These are phyloP conservation scores for Acrocephalus scirpaceus DNA, from an alignment of 2,797 vertebrate species.

Conservation along the genomic window DNA sequence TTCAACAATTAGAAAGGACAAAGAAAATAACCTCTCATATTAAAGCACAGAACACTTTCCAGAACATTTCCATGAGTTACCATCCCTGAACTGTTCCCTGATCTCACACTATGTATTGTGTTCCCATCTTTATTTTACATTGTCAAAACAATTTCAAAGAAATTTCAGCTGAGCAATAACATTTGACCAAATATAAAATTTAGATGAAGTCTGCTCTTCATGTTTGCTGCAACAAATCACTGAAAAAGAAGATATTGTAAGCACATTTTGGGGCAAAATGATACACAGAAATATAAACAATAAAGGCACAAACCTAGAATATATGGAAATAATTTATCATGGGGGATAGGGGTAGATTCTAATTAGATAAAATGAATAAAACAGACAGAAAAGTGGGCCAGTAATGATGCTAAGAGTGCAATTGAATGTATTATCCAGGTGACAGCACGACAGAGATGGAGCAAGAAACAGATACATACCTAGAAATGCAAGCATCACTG, in stretches of 20 bases:
- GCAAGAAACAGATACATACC: not conserved
- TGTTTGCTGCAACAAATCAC: not conserved
- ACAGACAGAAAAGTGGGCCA: not conserved
- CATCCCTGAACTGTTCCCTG: not conserved
- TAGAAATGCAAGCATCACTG: not conserved
- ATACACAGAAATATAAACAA: not conserved
- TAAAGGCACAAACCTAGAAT: not conserved
- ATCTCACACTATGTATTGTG: not conserved
- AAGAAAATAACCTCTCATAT: not conserved
- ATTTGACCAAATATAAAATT: not conserved
- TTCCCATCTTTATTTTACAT: not conserved
- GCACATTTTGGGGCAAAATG: not conserved
- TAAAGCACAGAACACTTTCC: not conserved
- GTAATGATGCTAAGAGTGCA: not conserved
- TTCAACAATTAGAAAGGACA: not conserved
- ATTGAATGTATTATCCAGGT: not conserved
- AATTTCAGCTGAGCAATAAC: not conserved
- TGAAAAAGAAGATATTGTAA: not conserved
- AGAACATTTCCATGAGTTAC: not conserved
- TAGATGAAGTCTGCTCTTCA: not conserved
- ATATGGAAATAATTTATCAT: not conserved
- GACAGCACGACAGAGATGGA: not conserved
- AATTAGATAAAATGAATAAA: slow-evolving; percentile 20
- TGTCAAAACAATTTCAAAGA: not conserved
- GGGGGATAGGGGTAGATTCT: not conserved